Conservation (phyloP, 2,113 vertebrate species). For the Pteruthius melanotis region DNA sequence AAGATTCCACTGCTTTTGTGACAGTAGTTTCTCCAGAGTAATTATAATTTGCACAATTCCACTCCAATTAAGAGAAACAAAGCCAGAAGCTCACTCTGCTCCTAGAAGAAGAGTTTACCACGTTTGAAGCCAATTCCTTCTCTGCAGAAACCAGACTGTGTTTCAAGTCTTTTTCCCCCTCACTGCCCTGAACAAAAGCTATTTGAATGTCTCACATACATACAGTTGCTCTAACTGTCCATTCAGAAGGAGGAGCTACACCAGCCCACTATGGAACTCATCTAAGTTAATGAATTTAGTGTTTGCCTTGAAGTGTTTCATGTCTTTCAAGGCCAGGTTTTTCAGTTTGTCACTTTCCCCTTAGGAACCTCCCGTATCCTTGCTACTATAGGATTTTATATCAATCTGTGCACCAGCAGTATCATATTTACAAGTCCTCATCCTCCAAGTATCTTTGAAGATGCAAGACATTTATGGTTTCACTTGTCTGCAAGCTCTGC, state of each 20-base stretch:
- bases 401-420: background rate
- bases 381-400: background rate
- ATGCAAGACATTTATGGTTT: background rate
- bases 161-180: background rate
- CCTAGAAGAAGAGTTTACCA: background rate
- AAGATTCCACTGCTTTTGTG: constrained; percentile 1
- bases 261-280: background rate
- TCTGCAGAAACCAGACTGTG: background rate
- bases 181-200: background rate
- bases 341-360: background rate
- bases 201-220: background rate
- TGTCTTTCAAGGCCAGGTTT: background rate
- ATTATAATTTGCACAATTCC: constrained; percentile 46
- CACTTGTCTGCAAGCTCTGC: background rate
- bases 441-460: background rate
- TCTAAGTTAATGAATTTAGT: background rate
- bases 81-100: background rate
- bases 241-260: background rate
- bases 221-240: background rate
- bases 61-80: constrained; percentile 52
- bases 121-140: background rate
- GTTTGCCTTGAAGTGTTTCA: background rate
- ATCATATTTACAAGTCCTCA: background rate
- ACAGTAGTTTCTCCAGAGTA: background rate
- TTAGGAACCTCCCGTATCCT: background rate